Conservation (phyloP, 2,797 vertebrate genomes). For the Rousettus madagascariensis region DNA sequence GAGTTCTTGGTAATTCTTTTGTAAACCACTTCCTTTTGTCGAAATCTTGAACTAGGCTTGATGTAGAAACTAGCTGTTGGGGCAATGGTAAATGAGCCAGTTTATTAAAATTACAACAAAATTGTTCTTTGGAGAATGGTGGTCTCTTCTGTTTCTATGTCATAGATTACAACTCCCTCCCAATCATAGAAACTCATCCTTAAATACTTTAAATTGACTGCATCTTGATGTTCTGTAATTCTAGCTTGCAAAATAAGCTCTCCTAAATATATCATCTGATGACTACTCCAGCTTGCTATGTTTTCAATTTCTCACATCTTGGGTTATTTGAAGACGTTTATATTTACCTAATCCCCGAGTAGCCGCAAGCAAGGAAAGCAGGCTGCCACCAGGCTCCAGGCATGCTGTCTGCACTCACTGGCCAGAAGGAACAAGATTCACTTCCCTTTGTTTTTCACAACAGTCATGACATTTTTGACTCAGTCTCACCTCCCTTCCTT, state of each 20-base stretch:
- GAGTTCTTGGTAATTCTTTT: slow-evolving; percentile 31
- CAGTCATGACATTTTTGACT: neutral
- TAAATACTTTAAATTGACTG: slow-evolving; percentile 63
- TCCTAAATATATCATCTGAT: slow-evolving; percentile 67
- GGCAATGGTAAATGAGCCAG: neutral
- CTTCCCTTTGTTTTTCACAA: slow-evolving; percentile 16
- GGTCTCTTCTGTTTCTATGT: neutral
- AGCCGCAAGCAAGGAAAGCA: neutral
- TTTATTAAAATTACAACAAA: neutral
- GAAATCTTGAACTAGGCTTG: slow-evolving; percentile 20
- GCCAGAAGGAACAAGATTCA: neutral
- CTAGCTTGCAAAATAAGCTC: slow-evolving; percentile 66
- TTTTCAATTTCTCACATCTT: slow-evolving; percentile 63
- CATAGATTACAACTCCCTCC: neutral
- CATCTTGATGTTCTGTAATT: slow-evolving; percentile 61
- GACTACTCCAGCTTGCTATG: slow-evolving; percentile 51
- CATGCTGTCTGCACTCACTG: neutral
- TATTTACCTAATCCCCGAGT: slow-evolving; percentile 48
- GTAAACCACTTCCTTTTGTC: slow-evolving; percentile 53
- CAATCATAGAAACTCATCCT: neutral
- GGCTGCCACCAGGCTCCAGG: neutral
- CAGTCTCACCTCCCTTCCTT: neutral
- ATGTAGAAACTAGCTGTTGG: neutral
- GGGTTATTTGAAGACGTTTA: slow-evolving; percentile 65
- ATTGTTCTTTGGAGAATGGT: neutral